Percentiles rank a stretch among this genome's conserved stretches.
Conservation (phyloP, 2,888 invertebrate species). For the Drosophila pseudotakahashii region DNA sequence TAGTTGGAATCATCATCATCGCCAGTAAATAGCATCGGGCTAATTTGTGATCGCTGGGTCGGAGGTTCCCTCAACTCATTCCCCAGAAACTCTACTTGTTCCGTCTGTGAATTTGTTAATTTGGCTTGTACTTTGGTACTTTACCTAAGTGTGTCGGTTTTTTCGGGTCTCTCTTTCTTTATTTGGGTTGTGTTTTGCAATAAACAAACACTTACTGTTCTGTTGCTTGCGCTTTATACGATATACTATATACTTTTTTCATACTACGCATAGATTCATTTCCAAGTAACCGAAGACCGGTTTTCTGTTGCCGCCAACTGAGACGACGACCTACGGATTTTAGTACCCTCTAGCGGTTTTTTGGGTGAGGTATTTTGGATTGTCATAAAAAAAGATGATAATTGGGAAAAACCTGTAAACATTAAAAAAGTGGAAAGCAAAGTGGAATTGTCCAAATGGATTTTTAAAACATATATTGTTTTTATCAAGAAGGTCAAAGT, state of each 20-base stretch:
- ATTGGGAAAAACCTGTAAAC: neutral
- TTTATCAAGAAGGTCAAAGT: too few relatives aligned
- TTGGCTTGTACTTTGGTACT: constrained; percentile 52
- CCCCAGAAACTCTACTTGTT: constrained; percentile 26
- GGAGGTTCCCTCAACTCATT: constrained; percentile 38
- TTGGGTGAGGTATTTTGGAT: constrained; percentile 4
- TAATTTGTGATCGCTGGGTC: constrained; percentile 72
- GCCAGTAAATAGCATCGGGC: constrained; percentile 13
- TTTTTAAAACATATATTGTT: neutral
- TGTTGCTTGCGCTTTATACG: constrained; percentile 38
- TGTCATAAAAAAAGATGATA: constrained; percentile 16
- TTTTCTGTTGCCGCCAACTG: constrained; percentile 54
- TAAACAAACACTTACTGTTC: constrained; percentile 71
- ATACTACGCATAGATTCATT: constrained; percentile 57
- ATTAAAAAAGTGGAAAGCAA: neutral
- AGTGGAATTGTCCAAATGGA: neutral
- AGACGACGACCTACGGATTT: constrained; percentile 72
- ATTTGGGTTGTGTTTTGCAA: constrained; percentile 60
- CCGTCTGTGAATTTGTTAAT: constrained; percentile 35
- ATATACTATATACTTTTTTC: constrained; percentile 25
- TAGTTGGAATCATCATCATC: constrained; percentile 28
- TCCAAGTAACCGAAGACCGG: constrained; percentile 76
- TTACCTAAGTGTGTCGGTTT: constrained; percentile 28
- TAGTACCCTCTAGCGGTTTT: constrained; percentile 24
- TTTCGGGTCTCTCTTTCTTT: constrained; percentile 34